These are phyloP conservation scores for Antigone vipio DNA, from an alignment of 2,113 vertebrate genomes.

Conservation along the genomic window DNA sequence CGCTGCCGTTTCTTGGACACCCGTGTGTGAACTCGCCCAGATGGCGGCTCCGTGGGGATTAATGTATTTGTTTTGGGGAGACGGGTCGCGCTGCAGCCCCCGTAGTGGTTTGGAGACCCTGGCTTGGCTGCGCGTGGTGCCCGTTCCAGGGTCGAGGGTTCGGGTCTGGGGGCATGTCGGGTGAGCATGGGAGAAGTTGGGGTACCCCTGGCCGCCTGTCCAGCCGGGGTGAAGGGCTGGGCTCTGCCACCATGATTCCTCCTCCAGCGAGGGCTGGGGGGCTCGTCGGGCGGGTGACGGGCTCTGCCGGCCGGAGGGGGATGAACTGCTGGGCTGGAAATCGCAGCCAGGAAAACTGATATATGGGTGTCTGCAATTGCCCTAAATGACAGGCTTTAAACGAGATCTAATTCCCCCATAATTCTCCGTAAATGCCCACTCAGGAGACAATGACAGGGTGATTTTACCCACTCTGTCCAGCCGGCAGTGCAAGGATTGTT, in stretches of 20 bases:
- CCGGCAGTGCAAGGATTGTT: background rate
- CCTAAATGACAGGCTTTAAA: background rate
- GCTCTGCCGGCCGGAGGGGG: background rate
- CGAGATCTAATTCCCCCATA: background rate
- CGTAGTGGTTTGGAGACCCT: accelerated
- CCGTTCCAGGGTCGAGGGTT: background rate
- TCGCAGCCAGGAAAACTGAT: accelerated
- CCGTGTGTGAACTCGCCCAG: accelerated
- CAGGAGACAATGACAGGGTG: background rate
- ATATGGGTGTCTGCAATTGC: background rate
- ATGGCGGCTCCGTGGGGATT: background rate
- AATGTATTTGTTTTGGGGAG: accelerated
- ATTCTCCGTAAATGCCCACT: background rate
- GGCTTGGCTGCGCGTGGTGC: accelerated
- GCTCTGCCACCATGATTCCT: accelerated
- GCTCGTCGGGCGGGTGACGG: accelerated
- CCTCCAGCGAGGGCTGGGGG: accelerated
- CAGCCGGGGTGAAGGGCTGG: accelerated
- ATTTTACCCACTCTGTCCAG: background rate
- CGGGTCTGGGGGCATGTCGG: accelerated
- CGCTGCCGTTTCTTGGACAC: background rate
- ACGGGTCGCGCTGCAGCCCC: accelerated
- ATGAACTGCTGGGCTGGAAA: background rate
- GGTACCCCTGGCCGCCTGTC: background rate
- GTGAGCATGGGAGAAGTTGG: accelerated